Evolutionary conservation across 2,797 vertebrate species (phyloP), one percentile per base, ranked within the genome.

Genomic region (Meda fulgida): DNA sequence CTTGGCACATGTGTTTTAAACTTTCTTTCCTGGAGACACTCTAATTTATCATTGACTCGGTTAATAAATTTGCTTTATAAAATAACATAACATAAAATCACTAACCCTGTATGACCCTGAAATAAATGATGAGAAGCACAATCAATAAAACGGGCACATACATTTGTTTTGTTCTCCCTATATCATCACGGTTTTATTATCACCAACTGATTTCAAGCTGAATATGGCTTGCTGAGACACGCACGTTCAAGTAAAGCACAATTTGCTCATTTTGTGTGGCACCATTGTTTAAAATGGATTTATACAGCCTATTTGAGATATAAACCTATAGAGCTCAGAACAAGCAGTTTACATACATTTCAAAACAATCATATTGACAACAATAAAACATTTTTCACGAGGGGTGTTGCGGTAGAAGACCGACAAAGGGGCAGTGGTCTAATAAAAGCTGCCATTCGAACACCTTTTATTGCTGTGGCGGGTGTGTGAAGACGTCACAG

Each of bases 401-500:
- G n/a, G 66, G 73, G 10, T 18, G 65, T 71, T 46, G 75, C 0
- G 26, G 38, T 9, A 51, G 29, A 80, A 65, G 23, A 7, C 34
- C 0, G 40, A 65, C 40, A 87, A 86, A 67, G 80, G 65, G 76
- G 48, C 19, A 48, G 48, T n/a, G 71, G 51, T 53, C 65, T 84
- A 70, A 88, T 86, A 86, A 84, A 83, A 81, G 75, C 72, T 70
- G 66, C 66, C 51, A 73, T 72, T 77, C 78, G 11, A 73, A 81
- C 82, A 70, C 40, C 78, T 81, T 88, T 78, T 78, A 81, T 84
- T 81, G 72, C 46, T 26, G 58, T 71, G 48, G 66, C 34, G 11
- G 77, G 69, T 29, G n/a, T 67, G 38, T 76, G 38, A 21, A 76
- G 81, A 86, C 73, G 36, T 84, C 79, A 72, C 26, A 9, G 46